Base-by-base conservation (phyloP, 30 jellyfish, hydroid and myxozoan genomes). In the Hydractinia symbiolongicarpus region DNA sequence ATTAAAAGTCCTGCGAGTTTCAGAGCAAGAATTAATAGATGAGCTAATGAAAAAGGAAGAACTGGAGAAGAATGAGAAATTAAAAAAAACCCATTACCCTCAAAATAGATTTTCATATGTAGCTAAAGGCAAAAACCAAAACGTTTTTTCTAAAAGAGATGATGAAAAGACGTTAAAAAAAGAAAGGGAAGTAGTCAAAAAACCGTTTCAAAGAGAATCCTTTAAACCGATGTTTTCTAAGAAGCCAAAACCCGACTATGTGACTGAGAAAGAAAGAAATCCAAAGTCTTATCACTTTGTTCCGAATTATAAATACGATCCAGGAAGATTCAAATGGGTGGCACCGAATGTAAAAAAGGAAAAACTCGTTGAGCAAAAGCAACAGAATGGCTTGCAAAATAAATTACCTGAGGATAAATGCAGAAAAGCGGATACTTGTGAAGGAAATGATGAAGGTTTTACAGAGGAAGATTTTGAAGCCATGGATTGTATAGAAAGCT, bases 251-350 rank as follows among this genome's bases (percentile, higher is more conserved):
- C 44, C 44, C 2, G 44, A 30, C 44, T 30, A 30, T 30, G 44
- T 30, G 44, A 30, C 44, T 30, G 44, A 30, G 44, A 30, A 30
- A 30, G 44, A 30, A 2, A 30, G 44, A 30, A 30, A 30, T 30
- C 44, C 44, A 30, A 30, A 30, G 44, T 30, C 44, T 30, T 30
- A 30, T 30, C 44, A 30, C 44, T 30, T 30, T 30, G 44, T 30
- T 30, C 44, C n/a, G 40, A 51, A 9, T 51, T 64, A 44, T 9
- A 64, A 64, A 64, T 2, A 64, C 74, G 74, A 64, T 51, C 74
- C 44, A n/a, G 50, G 81, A 8, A 72, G 17, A 72, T 72, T 72
- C 64, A 40, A 40, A 72, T 52, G 64, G 64, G 58, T 40, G 21
- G 21, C 64, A 17, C 60, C 60, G 4, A 72, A 72, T 9, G 44